Conservation (phyloP, 2,888 invertebrate species). For the Sussaba pulchella region DNA sequence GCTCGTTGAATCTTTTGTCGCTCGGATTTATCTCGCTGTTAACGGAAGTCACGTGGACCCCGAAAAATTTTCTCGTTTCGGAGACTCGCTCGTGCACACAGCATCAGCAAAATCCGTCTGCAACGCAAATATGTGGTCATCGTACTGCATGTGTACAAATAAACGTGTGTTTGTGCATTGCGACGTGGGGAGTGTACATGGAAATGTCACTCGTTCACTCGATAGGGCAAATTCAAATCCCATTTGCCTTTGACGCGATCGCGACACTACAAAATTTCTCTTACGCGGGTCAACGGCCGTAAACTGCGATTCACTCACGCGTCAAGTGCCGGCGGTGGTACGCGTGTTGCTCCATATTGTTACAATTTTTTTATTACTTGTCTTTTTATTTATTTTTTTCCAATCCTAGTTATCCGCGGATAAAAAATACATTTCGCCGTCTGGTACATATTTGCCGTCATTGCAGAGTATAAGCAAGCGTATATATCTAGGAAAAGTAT, state of each 20-base stretch:
- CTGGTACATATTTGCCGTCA: too few relatives aligned
- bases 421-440: neutral
- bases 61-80: neutral
- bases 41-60: neutral
- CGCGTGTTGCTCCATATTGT: slow-evolving; percentile 28
- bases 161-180: neutral
- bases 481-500: too few relatives aligned
- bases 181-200: slow-evolving; percentile 6
- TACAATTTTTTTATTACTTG: slow-evolving; percentile 10
- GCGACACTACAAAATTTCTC: slow-evolving; percentile 68
- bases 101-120: slow-evolving; percentile 23
- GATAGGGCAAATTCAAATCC: slow-evolving; percentile 71
- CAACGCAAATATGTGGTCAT: slow-evolving; percentile 21
- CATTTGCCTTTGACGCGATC: slow-evolving; percentile 74
- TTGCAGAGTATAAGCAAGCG: too few relatives aligned
- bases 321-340: neutral
- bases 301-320: slow-evolving; percentile 34
- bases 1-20: too few relatives aligned
- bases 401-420: slow-evolving; percentile 33
- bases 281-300: slow-evolving; percentile 65
- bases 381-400: slow-evolving; percentile 7
- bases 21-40: neutral
- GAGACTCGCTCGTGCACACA: slow-evolving; percentile 13
- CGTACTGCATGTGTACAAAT: slow-evolving; percentile 7
- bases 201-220: slow-evolving; percentile 11